Evolutionary conservation across 64 coral and sea anemone genomes (phyloP), one percentile per base, ranked within the genome.

Genomic region (Montipora foliosa): DNA sequence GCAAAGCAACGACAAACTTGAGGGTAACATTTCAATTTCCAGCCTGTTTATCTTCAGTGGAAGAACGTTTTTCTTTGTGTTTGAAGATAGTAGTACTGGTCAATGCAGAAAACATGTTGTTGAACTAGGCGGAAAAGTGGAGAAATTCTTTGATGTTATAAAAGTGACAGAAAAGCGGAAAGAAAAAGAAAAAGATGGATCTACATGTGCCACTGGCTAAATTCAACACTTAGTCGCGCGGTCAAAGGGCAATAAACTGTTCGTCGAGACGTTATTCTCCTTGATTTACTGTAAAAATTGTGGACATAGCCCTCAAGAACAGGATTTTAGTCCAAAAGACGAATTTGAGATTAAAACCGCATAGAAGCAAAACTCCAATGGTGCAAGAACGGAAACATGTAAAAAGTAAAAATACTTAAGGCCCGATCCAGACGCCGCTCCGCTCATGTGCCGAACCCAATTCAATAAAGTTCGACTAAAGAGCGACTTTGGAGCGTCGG

Each of bases 391-490:
- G 15, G 66, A 69, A 69, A 69, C 66, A 17, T 16, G 76, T 29
- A 24, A 49, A 78, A 78, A 78, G 52, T 84, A 5, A 55, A 49
- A 21, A 84, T 53, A 84, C 81, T 84, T 9, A 84, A 84, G 81
- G 14, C 81, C 67, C 81, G 55, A 44, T 84, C 29, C 55, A 61
- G 24, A 24, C 24, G 24, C 24, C 24, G 24, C 24, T 24, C 24
- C 24, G 24, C 24, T 24, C 24, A 24, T 24, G 24, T 24, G 24
- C 24, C 24, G 24, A 24, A 24, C 24, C 24, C 24, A 24, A 24
- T 24, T 24, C 24, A 24, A 24, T 24, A 24, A 24, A 24, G 24
- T 24, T 24, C 24, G 24, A 24, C 24, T 24, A 24, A 24, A 24
- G 24, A 24, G 24, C 24, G 24, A 24, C 24, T 24, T 24, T 24